Evolutionary conservation across 2,113 vertebrate species (phyloP), one percentile per base, ranked within the genome.

Genomic region (Urocolius indicus): DNA sequence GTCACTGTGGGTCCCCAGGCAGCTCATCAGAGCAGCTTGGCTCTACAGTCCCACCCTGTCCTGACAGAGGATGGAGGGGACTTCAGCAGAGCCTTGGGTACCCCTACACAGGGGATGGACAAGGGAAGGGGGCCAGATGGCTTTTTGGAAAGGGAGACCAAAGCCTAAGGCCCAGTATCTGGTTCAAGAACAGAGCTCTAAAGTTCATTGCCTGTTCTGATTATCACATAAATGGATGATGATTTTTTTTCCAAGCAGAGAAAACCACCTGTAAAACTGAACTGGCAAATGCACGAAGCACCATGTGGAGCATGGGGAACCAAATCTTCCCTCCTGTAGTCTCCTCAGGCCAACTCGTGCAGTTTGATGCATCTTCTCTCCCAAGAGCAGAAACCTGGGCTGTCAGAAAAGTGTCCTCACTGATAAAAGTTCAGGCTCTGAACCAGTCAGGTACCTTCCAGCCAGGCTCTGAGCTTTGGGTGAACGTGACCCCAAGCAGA

Each of bases 1-100:
- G 57, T 4, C 81, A 48, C 9, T 0, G 0, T 4, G 49, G 46
- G 11, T 18, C 41, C 38, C 69, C 1, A 0, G 52, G 72, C 48
- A 86, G 55, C 46, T 69, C 79, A 7, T 11, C 67, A 54, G 43
- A n/a, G 29, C 27, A 41, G 43, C 38, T 48, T 38, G 32, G 32
- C 9, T 72, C 32, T 9, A 2, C 2, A 4, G 55, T 43, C 52
- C 34, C 58, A 66, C 3, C 10, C 34, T 52, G 36, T 24, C 32
- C 38, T 68, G 45, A 16, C 77, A n/a, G 41, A 43, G 46, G 14
- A 34, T 24, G 68, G n/a, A 45, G 51, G 17, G 32, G 32, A 27
- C 36, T 74, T 34, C 26, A n/a, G 38, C 57, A 87, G 69, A 52
- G 36, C 5, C 9, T 58, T 27, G 14, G 32, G 20, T 6, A 36